phyloP scores from a whole-genome alignment of 2,113 vertebrate genomes.

The Sakesphorus luctuosus region DNA sequence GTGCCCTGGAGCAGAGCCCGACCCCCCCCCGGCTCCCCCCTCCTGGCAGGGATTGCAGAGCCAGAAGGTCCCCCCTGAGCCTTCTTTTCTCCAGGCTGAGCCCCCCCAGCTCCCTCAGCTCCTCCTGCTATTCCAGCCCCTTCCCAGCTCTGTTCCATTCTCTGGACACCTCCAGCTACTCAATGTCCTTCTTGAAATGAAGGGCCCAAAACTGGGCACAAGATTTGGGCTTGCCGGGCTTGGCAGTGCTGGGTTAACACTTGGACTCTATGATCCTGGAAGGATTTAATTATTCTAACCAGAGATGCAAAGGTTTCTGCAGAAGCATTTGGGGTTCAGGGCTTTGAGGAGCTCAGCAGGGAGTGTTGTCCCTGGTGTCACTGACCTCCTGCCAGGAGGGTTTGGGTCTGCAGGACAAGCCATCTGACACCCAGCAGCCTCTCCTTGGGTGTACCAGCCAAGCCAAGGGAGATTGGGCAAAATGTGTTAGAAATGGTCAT shows the following conservation, averaged over 20 bases:
- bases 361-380: neutral
- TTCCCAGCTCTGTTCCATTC: neutral
- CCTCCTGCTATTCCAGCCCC: neutral
- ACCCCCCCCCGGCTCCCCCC: neutral
- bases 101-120: neutral
- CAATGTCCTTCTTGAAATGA: neutral
- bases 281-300: neutral
- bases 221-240: neutral
- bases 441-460: neutral
- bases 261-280: neutral
- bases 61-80: neutral
- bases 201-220: neutral
- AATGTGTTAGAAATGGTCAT: accelerated
- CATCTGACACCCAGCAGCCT: neutral
- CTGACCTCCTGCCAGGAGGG: neutral
- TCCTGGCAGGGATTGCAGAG: neutral
- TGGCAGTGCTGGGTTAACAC: neutral
- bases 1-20: neutral
- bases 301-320: neutral
- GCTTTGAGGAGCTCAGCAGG: neutral
- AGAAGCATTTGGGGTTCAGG: neutral
- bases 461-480: neutral
- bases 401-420: neutral
- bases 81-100: neutral
- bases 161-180: neutral